Conservation (phyloP, 1,140 invertebrate species). For the Temnothorax nylanderi region DNA sequence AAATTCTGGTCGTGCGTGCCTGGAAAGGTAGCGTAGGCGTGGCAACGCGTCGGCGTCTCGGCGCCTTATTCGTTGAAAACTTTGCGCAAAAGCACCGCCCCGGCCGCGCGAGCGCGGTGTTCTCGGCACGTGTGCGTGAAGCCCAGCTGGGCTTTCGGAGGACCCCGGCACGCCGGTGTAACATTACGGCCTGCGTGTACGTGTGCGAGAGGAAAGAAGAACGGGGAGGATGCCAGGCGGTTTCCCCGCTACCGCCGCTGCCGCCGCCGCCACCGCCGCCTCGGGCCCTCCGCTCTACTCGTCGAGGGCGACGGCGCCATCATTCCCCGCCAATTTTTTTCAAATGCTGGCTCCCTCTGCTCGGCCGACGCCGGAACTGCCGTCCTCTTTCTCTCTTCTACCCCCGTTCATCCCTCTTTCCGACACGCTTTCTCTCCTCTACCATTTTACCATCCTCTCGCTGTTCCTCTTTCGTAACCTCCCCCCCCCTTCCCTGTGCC, state of each 20-base stretch:
- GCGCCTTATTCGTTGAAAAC: constrained; percentile 86
- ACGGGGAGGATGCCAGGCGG: constrained; percentile 64
- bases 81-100: constrained; percentile 85
- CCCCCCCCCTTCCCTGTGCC: background rate
- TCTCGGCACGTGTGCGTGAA: constrained; percentile 75
- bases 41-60: constrained; percentile 82
- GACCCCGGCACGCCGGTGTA: constrained; percentile 62
- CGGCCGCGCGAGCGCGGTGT: constrained; percentile 71
- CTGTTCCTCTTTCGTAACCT: background rate
- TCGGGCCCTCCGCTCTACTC: constrained; percentile 47
- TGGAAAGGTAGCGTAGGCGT: constrained; percentile 84
- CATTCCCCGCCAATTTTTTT: constrained; percentile 78
- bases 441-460: constrained; percentile 36
- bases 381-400: constrained; percentile 61
- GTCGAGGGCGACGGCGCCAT: constrained; percentile 75
- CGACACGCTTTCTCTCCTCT: constrained; percentile 52
- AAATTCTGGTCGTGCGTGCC: constrained; percentile 80
- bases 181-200: constrained; percentile 57
- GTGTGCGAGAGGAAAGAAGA: constrained; percentile 70
- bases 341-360: constrained; percentile 73
- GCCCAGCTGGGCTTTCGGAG: constrained; percentile 70
- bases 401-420: constrained; percentile 40
- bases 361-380: constrained; percentile 54
- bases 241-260: constrained; percentile 37
- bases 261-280: constrained; percentile 46